These are phyloP conservation scores for Acanthochromis polyacanthus DNA, from an alignment of 2,113 vertebrate genomes.

Conservation along the genomic window DNA sequence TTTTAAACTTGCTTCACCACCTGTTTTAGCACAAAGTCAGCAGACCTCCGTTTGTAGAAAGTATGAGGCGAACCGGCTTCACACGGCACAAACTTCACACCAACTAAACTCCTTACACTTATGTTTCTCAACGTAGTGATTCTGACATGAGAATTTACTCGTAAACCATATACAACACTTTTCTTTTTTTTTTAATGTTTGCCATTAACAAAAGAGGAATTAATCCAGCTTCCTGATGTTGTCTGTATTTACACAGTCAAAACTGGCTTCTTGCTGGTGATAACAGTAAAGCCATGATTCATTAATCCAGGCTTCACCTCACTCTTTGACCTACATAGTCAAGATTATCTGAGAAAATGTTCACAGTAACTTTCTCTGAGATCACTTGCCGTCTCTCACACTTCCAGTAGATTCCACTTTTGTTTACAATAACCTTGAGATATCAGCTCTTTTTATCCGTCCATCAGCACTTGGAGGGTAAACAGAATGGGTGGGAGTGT, in stretches of 20 bases:
- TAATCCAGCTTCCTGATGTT: background rate
- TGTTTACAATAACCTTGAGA: conserved; percentile 63
- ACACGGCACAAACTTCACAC: background rate
- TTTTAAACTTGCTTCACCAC: background rate
- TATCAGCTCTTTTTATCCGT: conserved; percentile 44
- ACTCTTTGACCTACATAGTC: background rate
- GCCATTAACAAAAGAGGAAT: conserved; percentile 13
- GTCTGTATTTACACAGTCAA: background rate
- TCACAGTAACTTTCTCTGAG: background rate
- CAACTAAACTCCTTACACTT: background rate
- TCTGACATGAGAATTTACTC: background rate
- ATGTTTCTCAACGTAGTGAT: background rate
- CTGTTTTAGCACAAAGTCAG: background rate
- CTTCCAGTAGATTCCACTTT: conserved; percentile 26
- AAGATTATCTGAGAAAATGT: conserved; percentile 13
- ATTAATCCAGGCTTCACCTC: background rate
- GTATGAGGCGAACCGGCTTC: background rate
- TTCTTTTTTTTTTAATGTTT: background rate
- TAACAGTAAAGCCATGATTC: background rate
- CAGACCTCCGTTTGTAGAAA: background rate
- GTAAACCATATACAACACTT: background rate
- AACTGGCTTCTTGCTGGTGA: background rate
- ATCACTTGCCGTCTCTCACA: background rate
- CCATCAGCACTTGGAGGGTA: conserved; percentile 58
- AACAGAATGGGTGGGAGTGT: conserved; percentile 57